Evolutionary conservation across 2,113 vertebrate species (phyloP).

Genomic region (Cryptotis parvus): DNA sequence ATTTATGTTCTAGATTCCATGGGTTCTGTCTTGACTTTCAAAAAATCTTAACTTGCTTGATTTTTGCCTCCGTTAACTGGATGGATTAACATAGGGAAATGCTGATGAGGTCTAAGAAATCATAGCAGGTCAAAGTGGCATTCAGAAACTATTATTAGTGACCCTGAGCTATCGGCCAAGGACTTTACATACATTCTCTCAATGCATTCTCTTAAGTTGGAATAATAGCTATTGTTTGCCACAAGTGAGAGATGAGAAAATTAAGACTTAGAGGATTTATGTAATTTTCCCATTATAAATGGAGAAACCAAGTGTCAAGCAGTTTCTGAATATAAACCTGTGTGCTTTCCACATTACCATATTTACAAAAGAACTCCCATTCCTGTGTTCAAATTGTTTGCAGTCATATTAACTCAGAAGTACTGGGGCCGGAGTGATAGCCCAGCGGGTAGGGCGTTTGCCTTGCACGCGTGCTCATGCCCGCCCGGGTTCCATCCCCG

Average conservation of each 20-base stretch:
- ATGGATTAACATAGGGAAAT: neutral
- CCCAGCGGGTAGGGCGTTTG: too few species aligned
- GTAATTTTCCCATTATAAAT: slow-evolving; percentile 20
- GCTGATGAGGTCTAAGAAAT: neutral
- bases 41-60: neutral
- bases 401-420: neutral
- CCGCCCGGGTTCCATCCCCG: too few species aligned
- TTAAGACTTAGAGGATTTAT: neutral
- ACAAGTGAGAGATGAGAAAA: neutral
- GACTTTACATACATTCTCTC: neutral
- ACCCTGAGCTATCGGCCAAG: neutral
- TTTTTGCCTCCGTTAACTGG: slow-evolving; percentile 7
- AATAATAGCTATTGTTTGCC: slow-evolving; percentile 6
- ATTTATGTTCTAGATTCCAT: slow-evolving; percentile 12
- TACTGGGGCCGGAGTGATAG: too few species aligned
- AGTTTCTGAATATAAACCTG: neutral
- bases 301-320: neutral
- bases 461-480: too few species aligned
- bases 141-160: neutral
- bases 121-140: neutral
- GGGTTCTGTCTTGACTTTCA: neutral
- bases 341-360: neutral
- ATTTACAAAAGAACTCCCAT: neutral
- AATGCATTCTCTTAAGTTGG: neutral
- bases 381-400: neutral